Percentiles rank a stretch among this genome's conserved stretches.
Evolutionary conservation across 2,113 vertebrate genomes (phyloP).

Genomic region (Myotis yumanensis): DNA sequence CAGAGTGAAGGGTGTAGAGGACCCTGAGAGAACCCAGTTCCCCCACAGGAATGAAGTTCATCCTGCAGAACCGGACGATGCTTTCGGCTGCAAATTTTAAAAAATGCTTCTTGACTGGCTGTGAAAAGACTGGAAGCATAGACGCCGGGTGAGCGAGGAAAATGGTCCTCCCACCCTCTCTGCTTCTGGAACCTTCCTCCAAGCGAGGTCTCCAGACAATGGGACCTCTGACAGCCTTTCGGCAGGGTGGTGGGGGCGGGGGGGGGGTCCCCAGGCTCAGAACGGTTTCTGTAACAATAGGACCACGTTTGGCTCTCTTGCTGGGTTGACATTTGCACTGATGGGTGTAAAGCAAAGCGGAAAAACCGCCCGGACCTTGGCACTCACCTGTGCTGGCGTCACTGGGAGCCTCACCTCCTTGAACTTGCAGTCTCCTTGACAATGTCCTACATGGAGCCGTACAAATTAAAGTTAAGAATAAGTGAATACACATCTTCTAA

Average conservation of each 20-base stretch:
- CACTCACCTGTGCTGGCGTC: accelerated
- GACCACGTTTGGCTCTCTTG: not conserved
- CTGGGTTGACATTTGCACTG: not conserved
- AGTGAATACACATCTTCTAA: not conserved
- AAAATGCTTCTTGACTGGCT: not conserved
- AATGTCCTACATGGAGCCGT: not conserved
- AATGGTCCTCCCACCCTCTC: not conserved
- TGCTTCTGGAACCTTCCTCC: not conserved
- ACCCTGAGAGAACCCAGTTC: not conserved
- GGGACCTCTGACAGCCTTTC: not conserved
- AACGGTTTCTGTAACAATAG: not conserved
- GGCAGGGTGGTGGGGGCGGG: too few species aligned
- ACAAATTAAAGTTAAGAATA: not conserved
- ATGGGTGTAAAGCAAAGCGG: not conserved
- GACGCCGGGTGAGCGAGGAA: not conserved
- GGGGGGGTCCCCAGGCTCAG: not conserved
- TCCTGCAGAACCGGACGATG: not conserved
- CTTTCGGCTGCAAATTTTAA: not conserved
- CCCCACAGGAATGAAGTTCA: not conserved
- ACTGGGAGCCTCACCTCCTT: accelerated
- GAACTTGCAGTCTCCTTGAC: not conserved
- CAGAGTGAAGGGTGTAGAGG: not conserved
- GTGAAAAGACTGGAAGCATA: not conserved
- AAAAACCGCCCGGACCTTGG: not conserved
- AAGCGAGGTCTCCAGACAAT: not conserved